Conservation (phyloP, 2,888 invertebrate species). For the Dichetophora obliterata region DNA sequence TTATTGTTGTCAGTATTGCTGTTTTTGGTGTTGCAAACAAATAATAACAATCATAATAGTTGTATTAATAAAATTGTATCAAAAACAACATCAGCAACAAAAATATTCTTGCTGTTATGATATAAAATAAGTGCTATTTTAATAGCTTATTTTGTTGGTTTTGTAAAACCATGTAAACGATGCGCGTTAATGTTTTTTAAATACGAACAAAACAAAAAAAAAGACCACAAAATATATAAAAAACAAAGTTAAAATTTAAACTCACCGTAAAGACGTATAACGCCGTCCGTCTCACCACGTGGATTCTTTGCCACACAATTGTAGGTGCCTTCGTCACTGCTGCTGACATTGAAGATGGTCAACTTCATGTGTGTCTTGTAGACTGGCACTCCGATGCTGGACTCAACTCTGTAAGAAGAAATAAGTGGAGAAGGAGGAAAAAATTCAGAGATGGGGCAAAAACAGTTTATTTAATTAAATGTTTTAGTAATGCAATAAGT, state of each 20-base stretch:
- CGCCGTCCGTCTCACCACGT: conserved; percentile 89
- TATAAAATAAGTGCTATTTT: neutral
- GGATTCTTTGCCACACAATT: conserved; percentile 90
- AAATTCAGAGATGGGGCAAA: no score
- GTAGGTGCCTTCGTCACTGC: conserved; percentile 87
- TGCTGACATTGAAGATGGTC: conserved; percentile 82
- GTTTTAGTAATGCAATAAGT: neutral
- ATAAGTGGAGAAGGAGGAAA: neutral
- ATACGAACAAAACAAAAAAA: neutral
- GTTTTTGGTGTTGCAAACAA: neutral
- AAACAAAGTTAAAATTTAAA: neutral
- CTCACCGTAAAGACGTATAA: conserved; percentile 90
- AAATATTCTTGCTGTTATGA: neutral
- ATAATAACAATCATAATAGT: neutral
- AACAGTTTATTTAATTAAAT: conserved; percentile 3
- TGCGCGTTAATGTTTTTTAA: neutral
- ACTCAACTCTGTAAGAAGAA: conserved; percentile 71
- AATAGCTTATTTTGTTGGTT: neutral
- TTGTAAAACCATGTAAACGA: neutral
- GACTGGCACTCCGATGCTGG: conserved; percentile 76
- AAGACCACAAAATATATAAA: neutral
- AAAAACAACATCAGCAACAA: neutral
- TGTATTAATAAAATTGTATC: neutral
- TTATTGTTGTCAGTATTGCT: neutral
- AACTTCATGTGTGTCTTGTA: conserved; percentile 92